Conservation (phyloP, 2,797 vertebrate species). For the Epinephelus coioides region DNA sequence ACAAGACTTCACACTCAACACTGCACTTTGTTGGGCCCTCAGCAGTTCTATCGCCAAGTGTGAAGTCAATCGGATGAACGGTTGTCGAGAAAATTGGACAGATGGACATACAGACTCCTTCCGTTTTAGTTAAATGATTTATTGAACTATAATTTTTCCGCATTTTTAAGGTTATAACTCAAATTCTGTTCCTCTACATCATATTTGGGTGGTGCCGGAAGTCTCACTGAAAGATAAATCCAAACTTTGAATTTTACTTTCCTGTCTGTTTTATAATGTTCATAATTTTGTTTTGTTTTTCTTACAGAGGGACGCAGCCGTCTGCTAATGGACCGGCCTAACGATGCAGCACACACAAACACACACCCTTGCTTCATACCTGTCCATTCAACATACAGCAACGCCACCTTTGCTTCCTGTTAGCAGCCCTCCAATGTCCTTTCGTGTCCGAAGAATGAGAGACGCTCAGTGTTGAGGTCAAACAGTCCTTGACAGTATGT, state of each 20-base stretch:
- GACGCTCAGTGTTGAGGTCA: slow-evolving; percentile 39
- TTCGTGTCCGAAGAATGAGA: slow-evolving; percentile 59
- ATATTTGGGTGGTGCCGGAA: not conserved
- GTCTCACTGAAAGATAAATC: not conserved
- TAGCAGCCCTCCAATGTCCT: slow-evolving; percentile 55
- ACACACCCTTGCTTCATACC: slow-evolving; percentile 36
- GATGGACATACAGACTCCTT: too few relatives aligned
- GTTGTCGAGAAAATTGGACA: too few relatives aligned
- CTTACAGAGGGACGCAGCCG: slow-evolving; percentile 74
- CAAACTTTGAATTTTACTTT: slow-evolving; percentile 3
- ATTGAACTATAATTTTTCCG: not conserved
- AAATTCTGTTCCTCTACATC: not conserved
- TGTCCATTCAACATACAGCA: slow-evolving; percentile 62
- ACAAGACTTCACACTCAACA: too few relatives aligned
- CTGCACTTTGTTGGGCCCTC: too few relatives aligned
- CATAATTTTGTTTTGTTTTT: not conserved
- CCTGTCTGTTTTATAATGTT: not conserved
- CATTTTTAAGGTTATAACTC: not conserved
- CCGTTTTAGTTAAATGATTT: not conserved
- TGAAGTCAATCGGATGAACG: too few relatives aligned
- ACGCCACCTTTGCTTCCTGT: slow-evolving; percentile 64
- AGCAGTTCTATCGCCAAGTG: too few relatives aligned
- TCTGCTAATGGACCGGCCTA: slow-evolving; percentile 80
- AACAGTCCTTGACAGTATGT: slow-evolving; percentile 43
- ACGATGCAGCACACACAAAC: slow-evolving; percentile 15